Evolutionary conservation across 2,888 invertebrate genomes (phyloP).

Genomic region (Thymelicus acteon): DNA sequence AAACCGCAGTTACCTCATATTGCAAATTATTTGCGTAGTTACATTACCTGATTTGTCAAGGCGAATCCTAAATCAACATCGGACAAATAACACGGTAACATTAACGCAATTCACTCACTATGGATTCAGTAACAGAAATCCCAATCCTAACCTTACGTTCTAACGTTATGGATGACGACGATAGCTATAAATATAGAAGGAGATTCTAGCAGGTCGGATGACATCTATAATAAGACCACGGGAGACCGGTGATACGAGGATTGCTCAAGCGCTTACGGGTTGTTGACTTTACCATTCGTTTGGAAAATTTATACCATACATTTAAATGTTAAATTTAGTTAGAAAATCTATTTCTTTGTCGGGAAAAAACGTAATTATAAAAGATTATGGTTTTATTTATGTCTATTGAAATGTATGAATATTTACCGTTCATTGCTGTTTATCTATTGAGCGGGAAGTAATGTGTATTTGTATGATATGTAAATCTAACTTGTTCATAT

Average conservation of each 20-base stretch:
- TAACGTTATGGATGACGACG: conserved; percentile 53
- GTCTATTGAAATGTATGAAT: not conserved
- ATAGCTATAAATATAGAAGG: conserved; percentile 79
- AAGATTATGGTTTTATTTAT: no score
- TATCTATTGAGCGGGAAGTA: conserved; percentile 2
- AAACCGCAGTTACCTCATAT: conserved; percentile 29
- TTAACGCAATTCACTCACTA: conserved; percentile 9
- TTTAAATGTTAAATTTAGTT: not conserved
- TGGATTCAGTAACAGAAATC: not conserved
- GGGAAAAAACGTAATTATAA: no score
- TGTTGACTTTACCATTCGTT: conserved; percentile 66
- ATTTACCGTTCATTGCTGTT: not conserved
- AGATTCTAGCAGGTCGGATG: conserved; percentile 81
- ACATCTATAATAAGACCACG: conserved; percentile 84
- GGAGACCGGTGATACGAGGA: conserved; percentile 76
- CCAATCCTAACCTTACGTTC: conserved; percentile 18
- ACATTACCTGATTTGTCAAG: conserved; percentile 8
- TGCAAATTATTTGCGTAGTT: conserved; percentile 27
- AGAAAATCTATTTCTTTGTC: no score
- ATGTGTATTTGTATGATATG: conserved; percentile 5
- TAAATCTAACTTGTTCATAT: not conserved
- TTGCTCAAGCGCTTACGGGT: conserved; percentile 78
- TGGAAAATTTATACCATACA: conserved; percentile 10
- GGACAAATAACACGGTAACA: conserved; percentile 5
- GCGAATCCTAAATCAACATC: conserved; percentile 20